Conservation (phyloP, 1,140 invertebrate species). For the Trichoplusia ni region DNA sequence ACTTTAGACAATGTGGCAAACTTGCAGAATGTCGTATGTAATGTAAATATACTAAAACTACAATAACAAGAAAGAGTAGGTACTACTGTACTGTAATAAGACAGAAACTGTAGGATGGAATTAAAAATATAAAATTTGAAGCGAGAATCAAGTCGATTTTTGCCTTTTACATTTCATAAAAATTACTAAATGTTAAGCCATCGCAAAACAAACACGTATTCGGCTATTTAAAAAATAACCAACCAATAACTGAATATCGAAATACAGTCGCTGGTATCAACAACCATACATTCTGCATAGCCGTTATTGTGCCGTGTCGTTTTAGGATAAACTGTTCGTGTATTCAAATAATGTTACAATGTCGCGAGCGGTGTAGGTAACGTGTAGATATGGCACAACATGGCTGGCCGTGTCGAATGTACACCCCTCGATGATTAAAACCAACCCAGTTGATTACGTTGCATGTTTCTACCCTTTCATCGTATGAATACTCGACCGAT, state of each 20-base stretch:
- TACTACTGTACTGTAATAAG: too few species aligned
- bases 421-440: conserved; percentile 50
- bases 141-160: too few species aligned
- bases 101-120: too few species aligned
- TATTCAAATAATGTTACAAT: conserved; percentile 24
- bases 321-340: conserved; percentile 23
- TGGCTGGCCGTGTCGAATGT: conserved; percentile 23
- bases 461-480: conserved; percentile 47
- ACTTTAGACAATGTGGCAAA: conserved; percentile 3
- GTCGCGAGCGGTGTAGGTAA: conserved; percentile 17
- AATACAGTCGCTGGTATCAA: not conserved
- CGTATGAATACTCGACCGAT: conserved; percentile 40
- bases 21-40: too few species aligned
- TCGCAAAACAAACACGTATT: too few species aligned
- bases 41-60: too few species aligned
- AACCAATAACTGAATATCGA: not conserved
- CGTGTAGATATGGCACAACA: conserved; percentile 15
- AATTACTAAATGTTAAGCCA: too few species aligned
- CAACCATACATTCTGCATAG: not conserved
- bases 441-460: conserved; percentile 44
- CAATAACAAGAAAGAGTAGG: too few species aligned
- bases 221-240: too few species aligned
- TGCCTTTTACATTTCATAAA: too few species aligned
- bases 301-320: conserved; percentile 26
- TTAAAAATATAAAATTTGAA: too few species aligned